Evolutionary conservation across 2,113 vertebrate species (phyloP).

Genomic region (Toxotes chatareus): DNA sequence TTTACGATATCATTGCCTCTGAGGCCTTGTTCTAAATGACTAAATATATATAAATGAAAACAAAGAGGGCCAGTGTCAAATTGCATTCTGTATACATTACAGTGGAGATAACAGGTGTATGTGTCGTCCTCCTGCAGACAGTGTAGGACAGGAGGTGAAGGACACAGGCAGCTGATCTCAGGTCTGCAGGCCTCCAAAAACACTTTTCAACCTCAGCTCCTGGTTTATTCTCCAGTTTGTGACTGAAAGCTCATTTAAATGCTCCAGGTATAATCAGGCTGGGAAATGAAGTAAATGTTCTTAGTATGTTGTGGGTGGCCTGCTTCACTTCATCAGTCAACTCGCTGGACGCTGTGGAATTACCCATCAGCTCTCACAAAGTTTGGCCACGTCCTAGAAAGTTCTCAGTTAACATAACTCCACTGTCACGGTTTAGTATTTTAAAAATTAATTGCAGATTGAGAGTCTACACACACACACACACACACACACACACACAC

Average conservation of each 20-base stretch:
- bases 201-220: background rate
- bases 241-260: background rate
- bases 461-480: background rate
- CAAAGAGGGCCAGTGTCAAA: too few species aligned
- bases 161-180: too few species aligned
- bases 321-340: background rate
- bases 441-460: slow-evolving; percentile 3
- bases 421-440: background rate
- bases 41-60: too few species aligned
- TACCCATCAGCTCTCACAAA: background rate
- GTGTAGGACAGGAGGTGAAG: background rate
- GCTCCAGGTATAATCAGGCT: background rate
- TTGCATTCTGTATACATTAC: too few species aligned
- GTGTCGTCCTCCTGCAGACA: background rate
- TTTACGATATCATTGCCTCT: too few species aligned
- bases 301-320: background rate
- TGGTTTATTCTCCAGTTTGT: background rate
- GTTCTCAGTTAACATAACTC: background rate
- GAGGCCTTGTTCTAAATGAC: too few species aligned
- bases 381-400: background rate
- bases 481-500: background rate
- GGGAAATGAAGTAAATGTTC: background rate
- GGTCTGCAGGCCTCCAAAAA: too few species aligned
- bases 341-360: slow-evolving; percentile 9
- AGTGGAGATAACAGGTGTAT: too few species aligned